A percentile compares a stretch with the other conserved stretches of the same genome.
Evolutionary conservation across 2,797 vertebrate species (phyloP).

Genomic region (Anguilla marmorata): DNA sequence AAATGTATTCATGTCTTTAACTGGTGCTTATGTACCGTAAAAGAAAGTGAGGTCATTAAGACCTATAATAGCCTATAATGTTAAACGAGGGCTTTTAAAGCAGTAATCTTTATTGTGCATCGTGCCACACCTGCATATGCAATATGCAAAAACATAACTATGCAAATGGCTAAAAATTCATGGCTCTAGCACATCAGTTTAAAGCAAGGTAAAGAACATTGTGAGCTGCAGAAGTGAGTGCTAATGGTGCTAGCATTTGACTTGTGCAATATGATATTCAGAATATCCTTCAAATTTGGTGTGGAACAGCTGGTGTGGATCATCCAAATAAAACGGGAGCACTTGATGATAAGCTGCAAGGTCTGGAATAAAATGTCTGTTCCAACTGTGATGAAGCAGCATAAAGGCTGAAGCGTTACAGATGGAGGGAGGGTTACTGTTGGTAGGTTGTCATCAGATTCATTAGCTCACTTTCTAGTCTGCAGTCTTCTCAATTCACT

Average conservation of each 20-base stretch:
- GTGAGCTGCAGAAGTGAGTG: neutral
- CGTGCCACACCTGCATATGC: neutral
- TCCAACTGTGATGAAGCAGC: too few relatives aligned
- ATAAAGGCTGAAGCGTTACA: too few relatives aligned
- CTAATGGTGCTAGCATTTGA: neutral
- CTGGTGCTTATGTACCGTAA: neutral
- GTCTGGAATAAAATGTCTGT: neutral
- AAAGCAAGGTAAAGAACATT: too few relatives aligned
- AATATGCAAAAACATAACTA: neutral
- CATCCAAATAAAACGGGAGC: neutral
- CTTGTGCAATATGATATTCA: neutral
- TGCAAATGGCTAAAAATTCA: neutral
- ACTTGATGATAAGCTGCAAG: neutral
- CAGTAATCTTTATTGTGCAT: too few relatives aligned
- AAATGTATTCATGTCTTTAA: neutral
- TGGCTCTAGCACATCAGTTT: too few relatives aligned
- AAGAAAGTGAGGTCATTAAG: neutral
- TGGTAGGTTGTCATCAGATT: neutral
- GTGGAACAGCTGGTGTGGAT: neutral
- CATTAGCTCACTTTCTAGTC: too few relatives aligned
- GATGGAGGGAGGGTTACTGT: neutral
- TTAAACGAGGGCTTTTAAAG: too few relatives aligned
- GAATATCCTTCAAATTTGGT: neutral
- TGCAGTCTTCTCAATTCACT: neutral
- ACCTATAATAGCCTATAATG: too few relatives aligned